Evolutionary conservation across 2,113 vertebrate genomes (phyloP).

Genomic region (Prinia subflava): DNA sequence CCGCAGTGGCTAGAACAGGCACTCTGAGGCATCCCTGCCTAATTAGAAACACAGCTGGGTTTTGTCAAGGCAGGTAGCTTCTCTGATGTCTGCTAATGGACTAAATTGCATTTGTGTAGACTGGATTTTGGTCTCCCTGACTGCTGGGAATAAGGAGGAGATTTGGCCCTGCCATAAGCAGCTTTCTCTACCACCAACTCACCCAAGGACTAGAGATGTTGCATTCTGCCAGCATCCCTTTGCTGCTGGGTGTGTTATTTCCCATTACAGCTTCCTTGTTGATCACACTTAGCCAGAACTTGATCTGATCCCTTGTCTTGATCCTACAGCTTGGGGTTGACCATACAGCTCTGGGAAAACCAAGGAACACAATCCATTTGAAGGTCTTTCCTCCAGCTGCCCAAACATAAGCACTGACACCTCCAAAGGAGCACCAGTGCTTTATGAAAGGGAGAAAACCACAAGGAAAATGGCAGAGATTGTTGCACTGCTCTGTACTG

Average conservation of each 20-base stretch:
- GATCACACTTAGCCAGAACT: neutral
- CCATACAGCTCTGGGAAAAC: neutral
- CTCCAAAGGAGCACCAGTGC: neutral
- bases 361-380: neutral
- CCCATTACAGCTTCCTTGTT: neutral
- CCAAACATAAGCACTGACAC: neutral
- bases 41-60: slow-evolving; percentile 4
- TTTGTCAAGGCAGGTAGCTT: slow-evolving; percentile 40
- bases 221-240: neutral
- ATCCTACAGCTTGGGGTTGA: neutral
- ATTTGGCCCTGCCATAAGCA: neutral
- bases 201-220: neutral
- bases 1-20: neutral
- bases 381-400: neutral
- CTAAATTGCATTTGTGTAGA: neutral
- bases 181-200: neutral
- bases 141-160: neutral
- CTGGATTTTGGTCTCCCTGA: neutral
- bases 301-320: neutral
- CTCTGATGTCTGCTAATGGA: slow-evolving; percentile 17
- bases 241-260: neutral
- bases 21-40: neutral
- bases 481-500: neutral
- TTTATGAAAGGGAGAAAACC: neutral
- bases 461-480: neutral